Percentiles rank a stretch among this genome's conserved stretches.
Conservation (phyloP, 2,113 vertebrate genomes). For the Caranx ignobilis region DNA sequence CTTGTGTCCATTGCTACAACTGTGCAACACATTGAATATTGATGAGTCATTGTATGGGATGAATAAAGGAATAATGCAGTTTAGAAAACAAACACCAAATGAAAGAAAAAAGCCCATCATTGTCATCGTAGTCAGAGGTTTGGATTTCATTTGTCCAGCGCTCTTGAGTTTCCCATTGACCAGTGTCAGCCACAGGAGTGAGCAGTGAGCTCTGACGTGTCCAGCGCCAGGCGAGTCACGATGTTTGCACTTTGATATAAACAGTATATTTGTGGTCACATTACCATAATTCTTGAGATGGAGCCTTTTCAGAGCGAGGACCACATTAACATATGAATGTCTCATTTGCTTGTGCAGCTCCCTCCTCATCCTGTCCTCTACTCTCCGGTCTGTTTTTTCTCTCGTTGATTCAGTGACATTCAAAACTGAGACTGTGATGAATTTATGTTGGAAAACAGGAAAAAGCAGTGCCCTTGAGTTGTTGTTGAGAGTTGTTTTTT, state of each 20-base stretch:
- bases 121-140: not conserved
- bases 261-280: conserved; percentile 21
- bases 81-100: not conserved
- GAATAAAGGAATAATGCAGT: not conserved
- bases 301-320: conserved; percentile 25
- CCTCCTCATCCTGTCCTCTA: not conserved
- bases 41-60: not conserved
- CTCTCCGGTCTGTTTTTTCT: not conserved
- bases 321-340: conserved; percentile 75
- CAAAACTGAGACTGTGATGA: not conserved
- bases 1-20: no score
- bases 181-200: not conserved
- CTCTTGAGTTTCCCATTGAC: not conserved
- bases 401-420: not conserved
- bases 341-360: conserved; percentile 65
- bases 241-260: not conserved
- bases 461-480: not conserved
- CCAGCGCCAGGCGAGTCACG: conserved; percentile 9
- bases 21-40: no score
- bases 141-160: not conserved
- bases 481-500: no score
- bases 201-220: not conserved
- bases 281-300: conserved; percentile 36
- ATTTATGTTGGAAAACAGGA: not conserved
- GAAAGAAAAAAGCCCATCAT: not conserved